Percentiles rank a stretch among this genome's conserved stretches.
These are phyloP conservation scores for Eretmochelys imbricata DNA, from an alignment of 2,113 vertebrate species.

Conservation along the genomic window DNA sequence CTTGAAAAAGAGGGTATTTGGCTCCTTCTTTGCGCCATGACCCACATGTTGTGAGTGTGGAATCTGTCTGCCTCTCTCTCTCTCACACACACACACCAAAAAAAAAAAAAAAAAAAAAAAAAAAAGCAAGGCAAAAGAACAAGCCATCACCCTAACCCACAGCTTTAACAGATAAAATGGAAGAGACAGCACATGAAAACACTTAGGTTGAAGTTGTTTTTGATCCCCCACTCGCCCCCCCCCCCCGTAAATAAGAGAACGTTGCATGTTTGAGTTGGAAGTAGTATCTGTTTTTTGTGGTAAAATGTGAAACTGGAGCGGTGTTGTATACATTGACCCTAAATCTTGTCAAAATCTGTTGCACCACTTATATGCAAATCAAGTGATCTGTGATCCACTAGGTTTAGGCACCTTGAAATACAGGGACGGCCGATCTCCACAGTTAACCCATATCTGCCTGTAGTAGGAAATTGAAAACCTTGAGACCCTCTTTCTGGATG, in stretches of 20 bases:
- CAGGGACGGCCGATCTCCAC: not conserved
- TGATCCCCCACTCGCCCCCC: fast-evolving
- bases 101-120: not conserved
- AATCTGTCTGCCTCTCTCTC: not conserved
- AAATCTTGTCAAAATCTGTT: constrained; percentile 11
- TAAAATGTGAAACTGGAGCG: not conserved
- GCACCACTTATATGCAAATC: constrained; percentile 4
- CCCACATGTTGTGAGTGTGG: not conserved
- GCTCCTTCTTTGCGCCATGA: not conserved
- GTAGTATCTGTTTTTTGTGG: not conserved
- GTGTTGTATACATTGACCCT: not conserved
- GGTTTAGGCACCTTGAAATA: not conserved
- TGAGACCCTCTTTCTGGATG: not conserved
- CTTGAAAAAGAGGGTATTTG: not conserved
- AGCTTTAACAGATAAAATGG: not conserved
- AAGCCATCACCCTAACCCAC: not conserved
- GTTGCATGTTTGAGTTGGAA: not conserved
- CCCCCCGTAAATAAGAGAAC: not conserved
- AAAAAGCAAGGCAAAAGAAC: not conserved
- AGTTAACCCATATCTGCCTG: not conserved
- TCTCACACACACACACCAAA: too few relatives aligned
- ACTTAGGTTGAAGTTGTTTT: not conserved
- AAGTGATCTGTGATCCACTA: not conserved
- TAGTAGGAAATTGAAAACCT: not conserved
- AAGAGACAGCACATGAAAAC: constrained; percentile 4